phyloP scores from a whole-genome alignment of 2,888 invertebrate genomes.

The Anorthoa munda region DNA sequence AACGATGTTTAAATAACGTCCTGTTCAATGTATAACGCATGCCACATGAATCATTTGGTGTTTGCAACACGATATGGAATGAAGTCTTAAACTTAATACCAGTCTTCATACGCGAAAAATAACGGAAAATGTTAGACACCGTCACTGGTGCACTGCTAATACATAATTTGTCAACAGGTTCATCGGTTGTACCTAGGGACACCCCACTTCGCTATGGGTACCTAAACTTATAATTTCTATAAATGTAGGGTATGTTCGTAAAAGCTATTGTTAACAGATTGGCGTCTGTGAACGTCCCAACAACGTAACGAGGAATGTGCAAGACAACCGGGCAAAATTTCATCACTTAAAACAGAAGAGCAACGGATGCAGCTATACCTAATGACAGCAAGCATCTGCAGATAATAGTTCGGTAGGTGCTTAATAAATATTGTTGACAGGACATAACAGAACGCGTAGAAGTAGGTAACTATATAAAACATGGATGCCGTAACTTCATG shows the following conservation, averaged over 20 bases:
- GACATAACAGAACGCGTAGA: background rate
- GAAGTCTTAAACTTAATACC: background rate
- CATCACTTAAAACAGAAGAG: background rate
- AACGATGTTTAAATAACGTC: background rate
- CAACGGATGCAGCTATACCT: background rate
- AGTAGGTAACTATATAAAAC: background rate
- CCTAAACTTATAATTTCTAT: background rate
- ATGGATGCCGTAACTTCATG: background rate
- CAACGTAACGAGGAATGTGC: background rate
- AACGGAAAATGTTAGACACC: background rate
- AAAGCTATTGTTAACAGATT: constrained; percentile 43
- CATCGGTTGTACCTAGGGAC: background rate
- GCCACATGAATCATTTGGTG: background rate
- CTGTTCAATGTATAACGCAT: background rate
- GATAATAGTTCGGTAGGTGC: constrained; percentile 14
- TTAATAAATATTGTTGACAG: constrained; percentile 33
- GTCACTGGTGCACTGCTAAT: constrained; percentile 33
- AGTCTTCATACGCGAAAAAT: background rate
- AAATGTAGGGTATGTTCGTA: constrained; percentile 14
- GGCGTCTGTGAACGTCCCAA: too few relatives aligned
- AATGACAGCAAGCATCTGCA: background rate
- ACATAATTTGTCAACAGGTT: constrained; percentile 40
- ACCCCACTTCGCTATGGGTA: constrained; percentile 1
- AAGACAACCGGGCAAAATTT: constrained; percentile 1
- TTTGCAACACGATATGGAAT: constrained; percentile 6